A percentile compares a stretch with the other conserved stretches of the same genome.
phyloP scores from a whole-genome alignment of 2,888 invertebrate genomes.

The Griposia aprilina region DNA sequence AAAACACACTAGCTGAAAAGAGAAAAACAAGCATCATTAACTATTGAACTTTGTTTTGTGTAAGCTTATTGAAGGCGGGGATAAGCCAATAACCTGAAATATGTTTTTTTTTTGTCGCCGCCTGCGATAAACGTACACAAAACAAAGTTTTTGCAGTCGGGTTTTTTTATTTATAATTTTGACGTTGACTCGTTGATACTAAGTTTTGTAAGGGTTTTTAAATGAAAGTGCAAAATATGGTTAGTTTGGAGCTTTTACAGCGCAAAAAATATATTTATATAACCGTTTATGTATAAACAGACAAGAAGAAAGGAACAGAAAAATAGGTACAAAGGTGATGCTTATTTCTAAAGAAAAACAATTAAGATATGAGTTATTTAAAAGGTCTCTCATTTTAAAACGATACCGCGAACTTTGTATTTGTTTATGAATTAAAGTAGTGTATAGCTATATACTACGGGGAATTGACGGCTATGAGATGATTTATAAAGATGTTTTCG shows the following conservation, averaged over 20 bases:
- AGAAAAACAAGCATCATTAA: no score
- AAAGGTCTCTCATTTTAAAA: background rate
- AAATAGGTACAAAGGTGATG: background rate
- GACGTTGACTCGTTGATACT: conserved; percentile 22
- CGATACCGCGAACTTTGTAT: background rate
- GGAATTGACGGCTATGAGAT: background rate
- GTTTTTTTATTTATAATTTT: no score
- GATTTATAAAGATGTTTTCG: background rate
- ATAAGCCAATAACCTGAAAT: no score
- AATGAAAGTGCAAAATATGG: background rate
- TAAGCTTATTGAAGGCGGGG: no score
- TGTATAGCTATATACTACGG: no score
- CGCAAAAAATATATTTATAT: background rate
- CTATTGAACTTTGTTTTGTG: no score
- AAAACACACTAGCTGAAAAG: no score
- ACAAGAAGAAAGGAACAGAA: background rate
- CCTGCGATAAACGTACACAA: no score
- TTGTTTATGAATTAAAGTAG: background rate
- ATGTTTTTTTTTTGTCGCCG: no score
- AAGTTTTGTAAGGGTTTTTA: conserved; percentile 19
- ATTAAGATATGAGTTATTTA: no score
- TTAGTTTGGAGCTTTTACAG: background rate
- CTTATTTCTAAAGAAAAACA: background rate
- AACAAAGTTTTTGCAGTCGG: no score
- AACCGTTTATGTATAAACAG: background rate